These are phyloP conservation scores for Anableps anableps DNA, from an alignment of 2,797 vertebrate genomes.

Conservation along the genomic window DNA sequence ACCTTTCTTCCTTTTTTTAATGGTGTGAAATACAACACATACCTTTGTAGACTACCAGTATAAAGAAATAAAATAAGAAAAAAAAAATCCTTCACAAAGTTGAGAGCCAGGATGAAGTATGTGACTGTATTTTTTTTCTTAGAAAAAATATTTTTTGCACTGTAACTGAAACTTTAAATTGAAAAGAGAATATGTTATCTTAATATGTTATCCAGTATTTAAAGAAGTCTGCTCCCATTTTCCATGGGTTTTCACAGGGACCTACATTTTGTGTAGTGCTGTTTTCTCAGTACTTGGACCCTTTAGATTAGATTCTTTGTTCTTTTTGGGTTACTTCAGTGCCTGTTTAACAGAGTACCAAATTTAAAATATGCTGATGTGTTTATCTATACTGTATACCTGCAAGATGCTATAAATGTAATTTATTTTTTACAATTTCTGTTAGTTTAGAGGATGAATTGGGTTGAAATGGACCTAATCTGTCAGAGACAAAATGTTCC, in stretches of 20 bases:
- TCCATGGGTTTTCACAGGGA: not conserved
- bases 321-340: not conserved
- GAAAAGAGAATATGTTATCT: not conserved
- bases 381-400: too few relatives aligned
- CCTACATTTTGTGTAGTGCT: not conserved
- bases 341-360: too few relatives aligned
- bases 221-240: not conserved
- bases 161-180: not conserved
- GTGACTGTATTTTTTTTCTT: not conserved
- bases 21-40: not conserved
- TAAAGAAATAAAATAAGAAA: not conserved
- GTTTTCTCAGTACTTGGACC: not conserved
- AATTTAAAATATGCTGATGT: too few relatives aligned
- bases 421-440: too few relatives aligned
- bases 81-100: not conserved
- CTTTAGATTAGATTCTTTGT: not conserved
- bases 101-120: not conserved
- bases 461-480: not conserved
- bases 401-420: too few relatives aligned
- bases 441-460: not conserved
- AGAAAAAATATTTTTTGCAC: not conserved
- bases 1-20: conserved; percentile 4
- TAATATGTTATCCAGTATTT: not conserved
- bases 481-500: not conserved
- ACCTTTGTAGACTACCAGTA: not conserved